Percentiles rank a stretch among this genome's conserved stretches.
Evolutionary conservation across 1,140 invertebrate species (phyloP).

Genomic region (Tetragonula clypearis): DNA sequence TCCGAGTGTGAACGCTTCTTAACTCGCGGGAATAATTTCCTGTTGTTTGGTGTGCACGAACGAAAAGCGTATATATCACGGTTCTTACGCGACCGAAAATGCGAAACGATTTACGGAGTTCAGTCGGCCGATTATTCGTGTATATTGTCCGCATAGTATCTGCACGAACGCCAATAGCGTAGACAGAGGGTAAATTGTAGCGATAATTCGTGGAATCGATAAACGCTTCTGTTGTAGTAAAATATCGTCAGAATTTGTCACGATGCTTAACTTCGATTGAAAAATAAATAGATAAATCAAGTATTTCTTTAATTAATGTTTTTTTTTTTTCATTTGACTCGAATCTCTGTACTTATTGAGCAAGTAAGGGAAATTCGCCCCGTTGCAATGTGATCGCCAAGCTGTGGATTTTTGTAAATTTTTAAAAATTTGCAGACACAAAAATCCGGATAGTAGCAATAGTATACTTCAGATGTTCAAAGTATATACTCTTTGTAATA

Average conservation of each 20-base stretch:
- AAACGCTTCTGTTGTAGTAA: not conserved
- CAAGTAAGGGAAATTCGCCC: not conserved
- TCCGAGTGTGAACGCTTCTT: conserved; percentile 7
- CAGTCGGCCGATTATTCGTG: conserved; percentile 62
- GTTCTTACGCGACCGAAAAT: conserved; percentile 45
- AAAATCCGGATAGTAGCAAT: no score
- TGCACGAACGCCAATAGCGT: conserved; percentile 38
- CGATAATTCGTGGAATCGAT: not conserved
- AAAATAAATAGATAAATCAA: not conserved
- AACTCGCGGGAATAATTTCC: conserved; percentile 27
- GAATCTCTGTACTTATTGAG: not conserved
- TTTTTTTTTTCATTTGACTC: not conserved
- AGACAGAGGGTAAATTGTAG: conserved; percentile 4
- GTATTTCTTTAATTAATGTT: not conserved
- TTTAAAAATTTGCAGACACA: no score
- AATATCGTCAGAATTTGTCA: not conserved
- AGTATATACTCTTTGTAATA: no score
- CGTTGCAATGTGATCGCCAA: not conserved
- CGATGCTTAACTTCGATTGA: not conserved
- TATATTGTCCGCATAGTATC: conserved; percentile 35
- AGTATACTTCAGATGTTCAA: no score
- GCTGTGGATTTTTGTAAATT: no score
- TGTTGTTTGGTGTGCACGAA: not conserved
- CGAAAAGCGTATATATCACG: conserved; percentile 26
- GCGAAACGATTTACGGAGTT: conserved; percentile 63